phyloP scores from a whole-genome alignment of 2,888 invertebrate species.

The Conistra vaccinii region DNA sequence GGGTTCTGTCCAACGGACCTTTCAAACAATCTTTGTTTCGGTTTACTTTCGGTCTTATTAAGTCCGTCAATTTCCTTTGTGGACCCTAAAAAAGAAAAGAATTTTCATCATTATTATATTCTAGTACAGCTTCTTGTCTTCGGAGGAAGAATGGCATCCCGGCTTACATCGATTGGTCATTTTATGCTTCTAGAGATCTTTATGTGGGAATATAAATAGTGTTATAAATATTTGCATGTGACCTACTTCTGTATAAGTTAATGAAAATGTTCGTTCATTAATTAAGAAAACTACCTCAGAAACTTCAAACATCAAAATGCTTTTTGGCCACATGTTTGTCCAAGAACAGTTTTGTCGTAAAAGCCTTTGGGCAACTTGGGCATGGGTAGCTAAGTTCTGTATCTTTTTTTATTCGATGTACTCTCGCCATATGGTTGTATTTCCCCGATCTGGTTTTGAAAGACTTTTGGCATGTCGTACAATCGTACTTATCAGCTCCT shows the following conservation, averaged over 20 bases:
- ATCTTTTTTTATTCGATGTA: slow-evolving; percentile 85
- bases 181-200: slow-evolving; percentile 18
- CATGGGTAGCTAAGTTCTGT: slow-evolving; percentile 87
- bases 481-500: slow-evolving; percentile 85
- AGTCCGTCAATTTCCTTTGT: slow-evolving; percentile 83
- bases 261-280: slow-evolving; percentile 5
- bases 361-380: slow-evolving; percentile 88
- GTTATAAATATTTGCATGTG: background rate
- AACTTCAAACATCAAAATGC: slow-evolving; percentile 83
- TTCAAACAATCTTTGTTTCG: slow-evolving; percentile 88
- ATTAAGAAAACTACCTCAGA: slow-evolving; percentile 23
- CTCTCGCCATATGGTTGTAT: slow-evolving; percentile 87
- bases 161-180: slow-evolving; percentile 26
- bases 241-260: background rate
- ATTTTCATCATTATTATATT: slow-evolving; percentile 84
- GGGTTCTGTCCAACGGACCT: slow-evolving; percentile 88
- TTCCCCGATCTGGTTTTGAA: slow-evolving; percentile 87
- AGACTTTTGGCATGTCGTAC: slow-evolving; percentile 84
- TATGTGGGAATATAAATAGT: slow-evolving; percentile 19
- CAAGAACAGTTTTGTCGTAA: slow-evolving; percentile 89
- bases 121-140: slow-evolving; percentile 67
- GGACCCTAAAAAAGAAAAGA: slow-evolving; percentile 89
- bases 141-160: slow-evolving; percentile 10
- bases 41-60: slow-evolving; percentile 83
- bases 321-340: slow-evolving; percentile 90